These are phyloP conservation scores for Pomacea canaliculata DNA, from an alignment of 2,888 invertebrate genomes.

Conservation along the genomic window DNA sequence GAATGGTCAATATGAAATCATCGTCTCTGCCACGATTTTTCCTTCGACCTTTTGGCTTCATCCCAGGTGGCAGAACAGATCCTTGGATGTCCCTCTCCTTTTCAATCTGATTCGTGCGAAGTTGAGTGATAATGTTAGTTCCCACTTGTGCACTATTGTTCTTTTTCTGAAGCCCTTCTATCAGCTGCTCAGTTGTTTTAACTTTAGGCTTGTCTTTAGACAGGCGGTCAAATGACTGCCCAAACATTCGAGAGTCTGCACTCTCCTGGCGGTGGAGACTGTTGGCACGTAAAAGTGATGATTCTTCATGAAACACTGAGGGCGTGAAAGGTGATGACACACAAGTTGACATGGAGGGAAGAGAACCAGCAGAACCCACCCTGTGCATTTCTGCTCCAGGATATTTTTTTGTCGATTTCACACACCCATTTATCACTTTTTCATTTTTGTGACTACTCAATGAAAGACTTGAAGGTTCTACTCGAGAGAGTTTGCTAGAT, in stretches of 20 bases:
- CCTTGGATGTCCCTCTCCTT: conserved; percentile 52
- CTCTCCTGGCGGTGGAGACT: conserved; percentile 23
- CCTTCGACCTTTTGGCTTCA: conserved; percentile 56
- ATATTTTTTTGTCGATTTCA: conserved; percentile 4
- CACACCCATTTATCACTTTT: conserved; percentile 15
- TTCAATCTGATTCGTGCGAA: conserved; percentile 63
- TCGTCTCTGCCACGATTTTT: conserved; percentile 49
- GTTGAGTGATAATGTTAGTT: conserved; percentile 59
- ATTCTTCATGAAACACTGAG: neutral
- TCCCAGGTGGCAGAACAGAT: conserved; percentile 61
- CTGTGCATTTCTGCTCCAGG: conserved; percentile 2
- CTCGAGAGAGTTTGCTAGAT: neutral
- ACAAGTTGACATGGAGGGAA: neutral
- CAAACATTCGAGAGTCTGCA: conserved; percentile 24
- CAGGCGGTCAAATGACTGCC: conserved; percentile 23
- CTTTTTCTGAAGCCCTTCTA: conserved; percentile 78
- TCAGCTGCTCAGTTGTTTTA: conserved; percentile 84
- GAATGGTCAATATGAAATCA: conserved; percentile 40
- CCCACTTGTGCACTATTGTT: conserved; percentile 44
- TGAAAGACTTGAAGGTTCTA: conserved; percentile 25
- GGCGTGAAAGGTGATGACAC: conserved; percentile 5
- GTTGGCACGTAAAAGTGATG: neutral
- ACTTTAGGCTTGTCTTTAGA: conserved; percentile 71
- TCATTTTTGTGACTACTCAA: conserved; percentile 9
- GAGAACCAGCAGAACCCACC: conserved; percentile 8